phyloP scores from a whole-genome alignment of 1,140 invertebrate genomes.

The Aphelinus atriplicis region DNA sequence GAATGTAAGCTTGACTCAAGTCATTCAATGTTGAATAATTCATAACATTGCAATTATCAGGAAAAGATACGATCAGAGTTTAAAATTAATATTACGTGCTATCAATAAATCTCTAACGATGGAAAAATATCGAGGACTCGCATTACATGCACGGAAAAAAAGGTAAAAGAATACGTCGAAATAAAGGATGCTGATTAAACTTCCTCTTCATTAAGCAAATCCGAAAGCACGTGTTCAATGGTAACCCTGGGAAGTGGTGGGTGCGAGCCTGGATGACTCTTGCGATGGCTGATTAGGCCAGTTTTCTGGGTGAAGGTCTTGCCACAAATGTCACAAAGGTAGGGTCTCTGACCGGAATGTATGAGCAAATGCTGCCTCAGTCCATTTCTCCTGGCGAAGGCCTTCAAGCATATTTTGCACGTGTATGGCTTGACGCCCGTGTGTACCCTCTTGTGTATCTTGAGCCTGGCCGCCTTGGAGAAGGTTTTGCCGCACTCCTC shows the following conservation, averaged over 20 bases:
- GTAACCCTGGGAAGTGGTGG: constrained; percentile 59
- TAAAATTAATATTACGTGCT: too few species aligned
- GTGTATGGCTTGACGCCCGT: constrained; percentile 70
- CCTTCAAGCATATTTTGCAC: constrained; percentile 72
- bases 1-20: too few species aligned
- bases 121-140: too few species aligned
- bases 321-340: constrained; percentile 83
- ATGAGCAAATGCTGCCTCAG: constrained; percentile 76
- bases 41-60: too few species aligned
- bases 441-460: constrained; percentile 72
- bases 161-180: too few species aligned
- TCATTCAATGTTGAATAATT: too few species aligned
- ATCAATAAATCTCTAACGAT: too few species aligned
- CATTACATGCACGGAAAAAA: too few species aligned
- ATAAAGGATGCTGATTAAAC: neutral
- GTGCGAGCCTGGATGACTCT: constrained; percentile 67
- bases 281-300: constrained; percentile 73
- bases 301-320: constrained; percentile 77
- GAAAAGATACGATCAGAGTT: too few species aligned
- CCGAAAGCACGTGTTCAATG: constrained; percentile 61
- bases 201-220: constrained; percentile 30
- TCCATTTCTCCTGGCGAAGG: constrained; percentile 61
- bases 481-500: constrained; percentile 70
- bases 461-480: constrained; percentile 68
- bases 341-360: constrained; percentile 86